Evolutionary conservation across 2,113 vertebrate genomes (phyloP), one percentile per base, ranked within the genome.

Genomic region (Bombycilla garrulus): DNA sequence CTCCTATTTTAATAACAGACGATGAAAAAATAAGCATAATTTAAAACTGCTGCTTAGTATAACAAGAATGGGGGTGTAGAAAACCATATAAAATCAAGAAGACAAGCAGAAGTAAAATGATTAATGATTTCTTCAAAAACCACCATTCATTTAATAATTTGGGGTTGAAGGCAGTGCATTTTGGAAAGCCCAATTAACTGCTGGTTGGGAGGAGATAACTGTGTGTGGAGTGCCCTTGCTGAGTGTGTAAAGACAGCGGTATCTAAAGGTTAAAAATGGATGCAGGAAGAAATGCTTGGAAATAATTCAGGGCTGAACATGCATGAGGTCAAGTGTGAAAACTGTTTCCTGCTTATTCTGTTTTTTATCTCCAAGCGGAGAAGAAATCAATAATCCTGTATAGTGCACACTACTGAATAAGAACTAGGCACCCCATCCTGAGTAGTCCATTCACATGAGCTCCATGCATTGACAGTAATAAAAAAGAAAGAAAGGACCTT

Each of bases 241-340:
- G 84, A 81, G 67, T 50, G 22, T 1, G 0, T 83, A 61, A 74
- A 81, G 81, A 70, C 58, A 86, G 78, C 1, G 1, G 25, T 42
- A 64, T 81, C 74, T 77, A 83, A 93, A 96, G 91, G 65, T 94
- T 96, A 74, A 80, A 97, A 90, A 88, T 3, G 4, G 62, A 60
- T 90, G 56, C 36, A 77, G 29, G 57, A 93, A 73, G 95, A 69
- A 77, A 45, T 86, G 33, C 76, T 94, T 94, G 53, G 90, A 95
- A 96, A 77, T 22, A 81, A 73, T 95, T 94, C 90, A 71, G 44
- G 40, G 31, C 33, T 67, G 58, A 81, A 86, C 48, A 62, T 66
- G 78, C 64, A 83, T 90, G 81, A 96, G 94, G 84, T 90, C 74
- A 92, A 89, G 86, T 96, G 93, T 73, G 92, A 95, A 96, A 97